Conservation (phyloP, 2,888 invertebrate species). For the Holacanthella duospinosa region DNA sequence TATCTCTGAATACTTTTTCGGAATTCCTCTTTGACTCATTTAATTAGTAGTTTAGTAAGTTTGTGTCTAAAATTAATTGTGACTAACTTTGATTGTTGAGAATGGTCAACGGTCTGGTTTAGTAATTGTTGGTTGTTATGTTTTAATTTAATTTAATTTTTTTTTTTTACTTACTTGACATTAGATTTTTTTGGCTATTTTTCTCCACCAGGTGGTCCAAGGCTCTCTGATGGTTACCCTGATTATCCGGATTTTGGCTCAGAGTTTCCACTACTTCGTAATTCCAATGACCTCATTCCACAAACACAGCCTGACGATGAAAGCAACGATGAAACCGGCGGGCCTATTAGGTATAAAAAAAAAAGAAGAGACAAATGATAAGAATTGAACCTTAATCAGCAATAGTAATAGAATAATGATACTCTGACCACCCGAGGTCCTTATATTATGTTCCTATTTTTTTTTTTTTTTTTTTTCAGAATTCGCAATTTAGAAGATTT, state of each 20-base stretch:
- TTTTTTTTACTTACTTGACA: too few relatives aligned
- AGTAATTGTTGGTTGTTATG: not conserved
- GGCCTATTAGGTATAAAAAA: constrained; percentile 36
- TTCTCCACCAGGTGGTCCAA: constrained; percentile 28
- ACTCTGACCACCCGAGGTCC: too few relatives aligned
- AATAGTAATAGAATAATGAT: too few relatives aligned
- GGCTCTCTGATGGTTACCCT: constrained; percentile 46
- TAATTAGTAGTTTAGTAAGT: too few relatives aligned
- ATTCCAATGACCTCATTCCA: constrained; percentile 35
- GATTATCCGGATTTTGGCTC: constrained; percentile 39
- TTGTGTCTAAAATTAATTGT: too few relatives aligned
- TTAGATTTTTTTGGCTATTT: too few relatives aligned
- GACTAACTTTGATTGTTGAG: too few relatives aligned
- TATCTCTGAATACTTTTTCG: too few relatives aligned
- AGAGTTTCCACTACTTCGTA: constrained; percentile 36
- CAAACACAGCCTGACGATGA: constrained; percentile 35
- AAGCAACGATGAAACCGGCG: constrained; percentile 35
- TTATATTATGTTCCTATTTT: not conserved
- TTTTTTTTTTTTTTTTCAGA: constrained; percentile 42
- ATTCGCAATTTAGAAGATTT: constrained; percentile 85
- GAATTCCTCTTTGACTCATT: too few relatives aligned
- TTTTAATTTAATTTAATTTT: not conserved
- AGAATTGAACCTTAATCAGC: not conserved
- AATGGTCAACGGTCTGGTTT: not conserved
- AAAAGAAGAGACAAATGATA: not conserved